Conservation (phyloP, 2,113 vertebrate species). For the Leucosticte australis region DNA sequence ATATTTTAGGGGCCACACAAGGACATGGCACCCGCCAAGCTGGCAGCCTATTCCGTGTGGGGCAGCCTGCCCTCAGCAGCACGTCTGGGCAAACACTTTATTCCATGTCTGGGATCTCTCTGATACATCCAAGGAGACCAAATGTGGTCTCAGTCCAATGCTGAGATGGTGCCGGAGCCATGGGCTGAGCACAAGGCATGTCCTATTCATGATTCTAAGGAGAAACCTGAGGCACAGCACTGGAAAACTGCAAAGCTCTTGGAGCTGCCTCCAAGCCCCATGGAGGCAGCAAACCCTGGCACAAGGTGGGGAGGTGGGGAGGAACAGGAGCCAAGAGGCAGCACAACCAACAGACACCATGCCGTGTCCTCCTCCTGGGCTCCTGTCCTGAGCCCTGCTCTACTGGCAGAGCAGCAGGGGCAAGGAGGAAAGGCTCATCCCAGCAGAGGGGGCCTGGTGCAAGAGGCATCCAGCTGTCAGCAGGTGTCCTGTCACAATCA, state of each 20-base stretch:
- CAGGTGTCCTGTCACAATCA: neutral
- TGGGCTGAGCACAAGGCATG: fast-evolving
- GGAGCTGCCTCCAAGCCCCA: neutral
- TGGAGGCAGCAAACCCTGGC: neutral
- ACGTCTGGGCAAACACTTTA: neutral
- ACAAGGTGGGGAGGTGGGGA: neutral
- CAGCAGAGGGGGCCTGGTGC: neutral
- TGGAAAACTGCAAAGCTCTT: neutral
- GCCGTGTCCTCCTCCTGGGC: neutral
- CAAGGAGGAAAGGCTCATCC: neutral
- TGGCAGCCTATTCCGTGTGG: neutral
- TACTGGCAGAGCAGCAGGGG: fast-evolving
- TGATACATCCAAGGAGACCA: neutral
- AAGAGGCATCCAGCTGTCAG: neutral
- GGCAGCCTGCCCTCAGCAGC: neutral
- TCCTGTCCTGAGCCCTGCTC: neutral
- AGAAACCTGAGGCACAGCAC: neutral
- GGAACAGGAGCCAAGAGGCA: neutral
- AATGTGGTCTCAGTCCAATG: fast-evolving
- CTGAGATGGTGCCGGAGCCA: neutral
- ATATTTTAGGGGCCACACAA: neutral
- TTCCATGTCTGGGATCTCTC: neutral
- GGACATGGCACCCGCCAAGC: neutral
- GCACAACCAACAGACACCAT: fast-evolving
- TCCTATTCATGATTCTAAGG: neutral